Conservation (phyloP, 92 coral and sea anemone genomes). For the Actinernus sp. region DNA sequence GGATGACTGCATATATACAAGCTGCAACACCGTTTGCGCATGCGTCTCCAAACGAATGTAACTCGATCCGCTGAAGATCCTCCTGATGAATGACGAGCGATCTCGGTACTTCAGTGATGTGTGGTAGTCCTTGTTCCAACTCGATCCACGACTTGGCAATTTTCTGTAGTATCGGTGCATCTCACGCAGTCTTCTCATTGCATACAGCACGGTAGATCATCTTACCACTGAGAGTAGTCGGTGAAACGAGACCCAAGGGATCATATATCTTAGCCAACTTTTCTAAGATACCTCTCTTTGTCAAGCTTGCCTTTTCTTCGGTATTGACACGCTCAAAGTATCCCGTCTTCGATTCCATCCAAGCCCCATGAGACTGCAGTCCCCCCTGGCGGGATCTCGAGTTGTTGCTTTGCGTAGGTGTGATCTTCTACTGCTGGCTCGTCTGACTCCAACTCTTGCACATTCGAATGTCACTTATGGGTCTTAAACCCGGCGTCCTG, state of each 20-base stretch:
- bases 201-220: slow-evolving; percentile 53
- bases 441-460: no score
- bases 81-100: slow-evolving; percentile 17
- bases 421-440: no score
- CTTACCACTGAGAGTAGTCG: slow-evolving; percentile 52
- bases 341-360: slow-evolving; percentile 48
- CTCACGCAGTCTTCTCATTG: slow-evolving; percentile 53
- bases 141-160: slow-evolving; percentile 23
- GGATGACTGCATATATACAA: slow-evolving; percentile 56
- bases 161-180: slow-evolving; percentile 7
- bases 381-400: slow-evolving; percentile 29
- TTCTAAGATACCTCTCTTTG: slow-evolving; percentile 50
- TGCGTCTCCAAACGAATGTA: slow-evolving; percentile 38
- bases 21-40: slow-evolving; percentile 49
- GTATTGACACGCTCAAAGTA: slow-evolving; percentile 27
- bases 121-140: slow-evolving; percentile 49
- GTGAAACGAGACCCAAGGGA: no score
- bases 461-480: no score
- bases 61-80: slow-evolving; percentile 15
- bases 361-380: slow-evolving; percentile 39
- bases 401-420: slow-evolving; percentile 60
- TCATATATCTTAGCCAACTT: slow-evolving; percentile 59
- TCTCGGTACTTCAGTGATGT: no score
- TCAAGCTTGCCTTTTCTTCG: slow-evolving; percentile 31
- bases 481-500: slow-evolving; percentile 43